These are phyloP conservation scores for Torymus auratus DNA, from an alignment of 2,888 invertebrate species.

Conservation along the genomic window DNA sequence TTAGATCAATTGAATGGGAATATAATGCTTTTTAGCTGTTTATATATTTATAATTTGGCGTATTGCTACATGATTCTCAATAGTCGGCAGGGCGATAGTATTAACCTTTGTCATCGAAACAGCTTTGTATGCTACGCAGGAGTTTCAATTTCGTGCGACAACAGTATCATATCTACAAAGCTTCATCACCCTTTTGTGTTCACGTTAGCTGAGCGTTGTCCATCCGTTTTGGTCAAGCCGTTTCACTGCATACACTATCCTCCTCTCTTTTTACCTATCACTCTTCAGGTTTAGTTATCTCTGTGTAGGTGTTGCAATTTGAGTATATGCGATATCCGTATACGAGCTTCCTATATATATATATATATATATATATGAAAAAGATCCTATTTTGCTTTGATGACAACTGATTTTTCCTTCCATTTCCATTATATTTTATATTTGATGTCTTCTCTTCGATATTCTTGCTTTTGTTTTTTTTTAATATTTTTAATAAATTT, in stretches of 20 bases:
- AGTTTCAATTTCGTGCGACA: conserved; percentile 71
- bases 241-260: not conserved
- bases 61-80: conserved; percentile 48
- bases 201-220: conserved; percentile 42
- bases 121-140: conserved; percentile 48
- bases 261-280: not conserved
- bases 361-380: not conserved
- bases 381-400: conserved; percentile 26
- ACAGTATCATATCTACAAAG: conserved; percentile 74
- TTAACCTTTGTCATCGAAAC: conserved; percentile 57
- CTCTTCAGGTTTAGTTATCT: not conserved
- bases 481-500: conserved; percentile 10
- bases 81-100: conserved; percentile 35
- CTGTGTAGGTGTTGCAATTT: not conserved
- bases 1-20: too few relatives aligned
- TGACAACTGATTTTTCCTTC: not conserved
- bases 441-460: not conserved
- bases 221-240: conserved; percentile 49
- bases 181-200: conserved; percentile 59
- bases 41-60: conserved; percentile 15
- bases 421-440: not conserved
- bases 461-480: not conserved
- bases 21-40: not conserved
- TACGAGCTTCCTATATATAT: not conserved
- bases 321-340: conserved; percentile 13